These are phyloP conservation scores for Elgaria multicarinata DNA, from an alignment of 2,113 vertebrate species.

Conservation along the genomic window DNA sequence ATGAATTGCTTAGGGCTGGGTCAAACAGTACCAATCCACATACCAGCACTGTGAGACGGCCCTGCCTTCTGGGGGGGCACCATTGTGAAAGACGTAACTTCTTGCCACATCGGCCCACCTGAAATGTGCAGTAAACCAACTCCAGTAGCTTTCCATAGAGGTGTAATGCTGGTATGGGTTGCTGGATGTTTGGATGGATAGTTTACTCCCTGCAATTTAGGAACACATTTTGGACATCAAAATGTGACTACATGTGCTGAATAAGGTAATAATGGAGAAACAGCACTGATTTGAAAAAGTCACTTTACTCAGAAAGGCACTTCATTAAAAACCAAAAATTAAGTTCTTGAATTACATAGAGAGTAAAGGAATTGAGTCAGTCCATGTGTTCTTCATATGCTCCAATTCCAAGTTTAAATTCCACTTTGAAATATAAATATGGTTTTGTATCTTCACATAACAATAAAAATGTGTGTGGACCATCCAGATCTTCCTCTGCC, in stretches of 20 bases:
- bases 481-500: slow-evolving; percentile 40
- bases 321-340: background rate
- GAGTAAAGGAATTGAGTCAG: background rate
- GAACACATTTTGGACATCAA: background rate
- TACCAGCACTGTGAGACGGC: background rate
- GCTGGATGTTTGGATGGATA: background rate
- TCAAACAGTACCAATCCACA: background rate
- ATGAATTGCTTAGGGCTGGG: background rate
- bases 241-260: background rate
- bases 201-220: background rate
- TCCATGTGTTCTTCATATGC: background rate
- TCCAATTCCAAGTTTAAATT: background rate
- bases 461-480: slow-evolving; percentile 51
- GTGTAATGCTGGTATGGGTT: background rate
- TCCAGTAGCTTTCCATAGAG: background rate
- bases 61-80: background rate
- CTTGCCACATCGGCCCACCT: background rate
- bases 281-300: background rate
- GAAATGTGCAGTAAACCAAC: background rate
- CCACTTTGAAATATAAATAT: slow-evolving; percentile 26
- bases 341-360: background rate
- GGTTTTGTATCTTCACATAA: slow-evolving; percentile 46
- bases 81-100: background rate
- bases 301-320: background rate
- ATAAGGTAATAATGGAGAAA: background rate